Evolutionary conservation across 2,888 invertebrate genomes (phyloP), one percentile per base, ranked within the genome.

Genomic region (Crioceris asparagi): DNA sequence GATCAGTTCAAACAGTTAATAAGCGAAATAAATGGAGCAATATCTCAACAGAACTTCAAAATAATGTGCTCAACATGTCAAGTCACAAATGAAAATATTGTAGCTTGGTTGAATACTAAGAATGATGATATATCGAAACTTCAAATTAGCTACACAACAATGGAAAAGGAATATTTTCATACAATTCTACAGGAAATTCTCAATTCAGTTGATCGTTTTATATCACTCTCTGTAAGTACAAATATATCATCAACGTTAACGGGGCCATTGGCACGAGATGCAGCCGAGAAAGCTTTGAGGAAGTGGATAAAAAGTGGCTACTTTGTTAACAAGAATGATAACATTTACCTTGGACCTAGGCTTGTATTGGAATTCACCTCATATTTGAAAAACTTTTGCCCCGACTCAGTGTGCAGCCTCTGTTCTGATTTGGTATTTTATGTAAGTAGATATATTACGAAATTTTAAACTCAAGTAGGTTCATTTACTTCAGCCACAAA

Each of bases 161-260:
- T 48, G 21, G 57, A 61, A 39, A 36, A 59, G 14, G 57, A 61
- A 45, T 61, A 60, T 45, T 61, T 61, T 38, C 56, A 60, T 43
- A 44, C 45, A 8, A 49, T 61, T 32, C 26, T 61, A 17, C 49
- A 56, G 32, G 57, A 58, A 50, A 53, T 60, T 43, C 27, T 60
- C 3, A 41, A 39, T 17, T 44, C 49, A 3, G 54, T 51, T 17
- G 47, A 54, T 10, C 52, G 4, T 6, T 2, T 12, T 6, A 5
- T 27, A 4, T 27, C 6, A 27, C 51, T 46, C 32, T 50, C 53
- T 15, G 42, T 45, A 26, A 55, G 55, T 36, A 46, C 56, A 32
- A 60, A 60, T 48, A 47, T 59, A 17, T 51, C 55, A 4, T 55
- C 53, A 17, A 51, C 50, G 11, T 38, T 59, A 29, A 51, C 51